Evolutionary conservation across 2,113 vertebrate species (phyloP), one percentile per base, ranked within the genome.

Genomic region (Chlorodrepanis virens): DNA sequence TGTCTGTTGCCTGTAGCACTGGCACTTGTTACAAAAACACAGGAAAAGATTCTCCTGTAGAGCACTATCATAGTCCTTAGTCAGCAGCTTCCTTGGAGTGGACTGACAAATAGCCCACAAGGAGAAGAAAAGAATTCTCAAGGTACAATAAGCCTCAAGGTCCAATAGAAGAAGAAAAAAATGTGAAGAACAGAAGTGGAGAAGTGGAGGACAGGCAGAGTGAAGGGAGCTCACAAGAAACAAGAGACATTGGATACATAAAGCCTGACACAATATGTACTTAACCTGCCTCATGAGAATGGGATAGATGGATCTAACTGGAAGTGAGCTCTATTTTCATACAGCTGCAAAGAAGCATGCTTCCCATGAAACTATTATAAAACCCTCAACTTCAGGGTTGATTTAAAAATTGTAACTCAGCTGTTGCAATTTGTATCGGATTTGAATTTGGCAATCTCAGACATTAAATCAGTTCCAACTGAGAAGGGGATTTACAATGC

Each of bases 371-470:
- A 95, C 80, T n/a, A 83, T 79, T 87, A 95, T 65, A 97, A 97
- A 68, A n/a, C 83, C 49, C 27, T 94, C 77, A 75, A 89, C 93
- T 97, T 94, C 67, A 87, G 80, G 89, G 96, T 59, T 93, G 88
- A 95, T 96, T 97, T 94, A 95, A 96, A 97, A 97, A 95, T 69
- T 89, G 35, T 78, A 95, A 92, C 71, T 97, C 94, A 97, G 96
- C 94, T 97, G 95, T 92, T 98, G 74, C 60, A 93, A 85, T 93
- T 88, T 90, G 74, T 85, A 74, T 87, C 13, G 31, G 91, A 92
- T 75, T 90, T 83, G 92, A 95, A 97, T 95, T 94, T 97, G 94
- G 95, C 97, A 95, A 59, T 52, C 49, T 45, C 85, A 83, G 81
- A 95, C 72, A 76, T 75, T 68, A 97, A 91, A 91, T 91, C 82